Percentiles rank a stretch among this genome's conserved stretches.
Conservation (phyloP, 2,113 vertebrate species). For the Corythornis vintsioides region DNA sequence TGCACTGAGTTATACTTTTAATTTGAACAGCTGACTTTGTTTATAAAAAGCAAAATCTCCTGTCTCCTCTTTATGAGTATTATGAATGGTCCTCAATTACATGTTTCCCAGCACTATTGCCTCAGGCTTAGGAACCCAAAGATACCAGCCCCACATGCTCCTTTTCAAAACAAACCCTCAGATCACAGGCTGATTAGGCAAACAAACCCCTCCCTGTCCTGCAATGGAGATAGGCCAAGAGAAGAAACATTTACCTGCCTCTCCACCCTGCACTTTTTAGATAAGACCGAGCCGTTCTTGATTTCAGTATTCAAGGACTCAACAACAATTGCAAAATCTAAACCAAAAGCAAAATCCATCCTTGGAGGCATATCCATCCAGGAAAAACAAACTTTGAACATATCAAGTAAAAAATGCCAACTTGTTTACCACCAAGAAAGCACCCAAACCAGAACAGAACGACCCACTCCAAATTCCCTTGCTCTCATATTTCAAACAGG, state of each 20-base stretch:
- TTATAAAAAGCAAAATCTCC: neutral
- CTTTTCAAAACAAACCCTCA: constrained; percentile 58
- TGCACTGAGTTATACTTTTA: neutral
- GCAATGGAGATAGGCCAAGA: constrained; percentile 6
- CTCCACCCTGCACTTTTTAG: constrained; percentile 21
- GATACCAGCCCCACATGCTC: neutral
- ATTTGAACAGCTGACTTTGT: neutral
- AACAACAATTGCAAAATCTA: neutral
- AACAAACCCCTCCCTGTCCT: constrained; percentile 29
- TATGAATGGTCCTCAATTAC: neutral
- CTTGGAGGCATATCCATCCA: neutral
- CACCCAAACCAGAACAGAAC: neutral
- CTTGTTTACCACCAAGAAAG: neutral
- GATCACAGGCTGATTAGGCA: constrained; percentile 36
- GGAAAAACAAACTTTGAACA: neutral
- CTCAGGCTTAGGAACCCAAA: constrained; percentile 34
- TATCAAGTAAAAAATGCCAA: neutral
- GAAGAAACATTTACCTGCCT: constrained; percentile 19
- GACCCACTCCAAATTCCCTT: neutral
- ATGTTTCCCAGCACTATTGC: constrained; percentile 37
- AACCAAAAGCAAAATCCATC: neutral
- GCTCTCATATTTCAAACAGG: neutral
- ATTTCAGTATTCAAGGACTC: constrained; percentile 25
- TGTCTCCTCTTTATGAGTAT: neutral
- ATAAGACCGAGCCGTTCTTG: constrained; percentile 25